A percentile compares a stretch with the other conserved stretches of the same genome.
These are phyloP conservation scores for Proisotoma minuta DNA, from an alignment of 2,888 invertebrate genomes.

Conservation along the genomic window DNA sequence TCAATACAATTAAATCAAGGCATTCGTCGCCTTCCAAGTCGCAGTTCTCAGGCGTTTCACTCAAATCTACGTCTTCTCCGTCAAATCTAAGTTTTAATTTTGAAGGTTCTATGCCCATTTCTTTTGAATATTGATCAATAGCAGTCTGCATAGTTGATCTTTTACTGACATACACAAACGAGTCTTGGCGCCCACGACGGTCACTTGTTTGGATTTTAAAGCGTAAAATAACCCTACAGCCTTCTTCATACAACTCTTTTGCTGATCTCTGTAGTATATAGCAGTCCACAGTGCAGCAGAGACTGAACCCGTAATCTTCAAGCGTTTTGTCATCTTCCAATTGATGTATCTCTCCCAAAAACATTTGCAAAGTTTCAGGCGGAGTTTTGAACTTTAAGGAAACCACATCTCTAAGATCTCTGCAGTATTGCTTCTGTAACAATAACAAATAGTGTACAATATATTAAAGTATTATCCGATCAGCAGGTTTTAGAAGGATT, in stretches of 20 bases:
- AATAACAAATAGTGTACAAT: too few relatives aligned
- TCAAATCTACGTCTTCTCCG: background rate
- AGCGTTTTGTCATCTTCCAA: too few relatives aligned
- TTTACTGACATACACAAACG: background rate
- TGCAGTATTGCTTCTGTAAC: too few relatives aligned
- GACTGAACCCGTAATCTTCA: too few relatives aligned
- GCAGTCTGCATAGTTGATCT: background rate
- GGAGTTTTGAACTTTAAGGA: too few relatives aligned
- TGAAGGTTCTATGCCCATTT: background rate
- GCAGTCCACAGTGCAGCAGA: too few relatives aligned
- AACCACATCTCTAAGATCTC: too few relatives aligned
- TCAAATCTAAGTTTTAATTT: background rate
- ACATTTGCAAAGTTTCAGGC: too few relatives aligned
- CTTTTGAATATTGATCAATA: background rate
- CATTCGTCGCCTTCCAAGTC: background rate
- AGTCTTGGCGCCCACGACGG: background rate
- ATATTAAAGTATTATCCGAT: too few relatives aligned
- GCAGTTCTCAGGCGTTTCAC: background rate
- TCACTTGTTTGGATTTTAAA: conserved; percentile 1
- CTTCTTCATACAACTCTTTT: background rate
- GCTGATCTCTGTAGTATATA: background rate
- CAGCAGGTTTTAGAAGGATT: too few relatives aligned
- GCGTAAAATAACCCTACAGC: background rate
- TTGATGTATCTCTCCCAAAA: too few relatives aligned
- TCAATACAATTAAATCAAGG: background rate